Conservation (phyloP, 2,113 vertebrate genomes). For the Azemiops feae region DNA sequence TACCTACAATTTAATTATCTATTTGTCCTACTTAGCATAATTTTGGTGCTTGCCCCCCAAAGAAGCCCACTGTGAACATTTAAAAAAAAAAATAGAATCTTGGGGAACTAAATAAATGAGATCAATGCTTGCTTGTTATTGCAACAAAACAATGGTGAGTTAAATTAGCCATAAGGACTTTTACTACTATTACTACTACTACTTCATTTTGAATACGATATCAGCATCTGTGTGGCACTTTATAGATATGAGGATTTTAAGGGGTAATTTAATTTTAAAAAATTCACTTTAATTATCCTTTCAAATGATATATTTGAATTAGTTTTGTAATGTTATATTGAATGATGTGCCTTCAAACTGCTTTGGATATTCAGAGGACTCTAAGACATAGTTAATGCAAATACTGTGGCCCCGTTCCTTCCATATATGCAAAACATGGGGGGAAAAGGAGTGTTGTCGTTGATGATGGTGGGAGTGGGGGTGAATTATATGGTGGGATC, state of each 20-base stretch:
- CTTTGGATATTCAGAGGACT: background rate
- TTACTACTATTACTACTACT: background rate
- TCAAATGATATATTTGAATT: background rate
- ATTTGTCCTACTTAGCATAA: conserved; percentile 28
- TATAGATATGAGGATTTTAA: background rate
- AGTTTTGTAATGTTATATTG: background rate
- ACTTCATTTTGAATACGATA: background rate
- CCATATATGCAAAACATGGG: background rate
- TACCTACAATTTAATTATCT: conserved; percentile 21
- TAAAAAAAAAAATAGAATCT: background rate
- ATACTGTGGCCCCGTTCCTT: background rate
- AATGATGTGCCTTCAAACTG: background rate
- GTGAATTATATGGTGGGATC: background rate
- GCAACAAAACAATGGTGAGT: background rate
- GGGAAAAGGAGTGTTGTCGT: background rate
- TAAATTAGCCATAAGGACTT: background rate
- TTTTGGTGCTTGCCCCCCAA: background rate
- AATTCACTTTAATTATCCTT: background rate
- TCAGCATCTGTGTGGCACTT: background rate
- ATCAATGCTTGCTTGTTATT: background rate
- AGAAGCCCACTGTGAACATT: background rate
- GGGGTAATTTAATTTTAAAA: background rate
- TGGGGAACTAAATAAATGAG: background rate
- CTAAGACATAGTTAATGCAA: background rate
- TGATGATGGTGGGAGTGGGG: background rate